Percentiles rank a stretch among this genome's conserved stretches.
phyloP scores from a whole-genome alignment of 2,113 vertebrate species.

The Caretta caretta region DNA sequence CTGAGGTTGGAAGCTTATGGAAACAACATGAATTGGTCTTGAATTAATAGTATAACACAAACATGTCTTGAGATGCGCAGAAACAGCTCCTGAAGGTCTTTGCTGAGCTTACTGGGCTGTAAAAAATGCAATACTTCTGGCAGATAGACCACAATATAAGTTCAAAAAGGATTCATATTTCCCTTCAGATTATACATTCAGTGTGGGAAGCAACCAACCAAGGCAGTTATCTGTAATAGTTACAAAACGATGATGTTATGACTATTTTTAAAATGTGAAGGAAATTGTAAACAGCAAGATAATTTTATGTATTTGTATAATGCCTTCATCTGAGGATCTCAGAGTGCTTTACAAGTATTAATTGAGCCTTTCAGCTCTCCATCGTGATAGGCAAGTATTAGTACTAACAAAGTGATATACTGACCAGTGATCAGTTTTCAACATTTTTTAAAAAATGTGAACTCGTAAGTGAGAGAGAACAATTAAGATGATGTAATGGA shows the following conservation, averaged over 20 bases:
- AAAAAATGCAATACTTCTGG: constrained; percentile 15
- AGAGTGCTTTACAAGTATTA: neutral
- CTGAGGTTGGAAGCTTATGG: neutral
- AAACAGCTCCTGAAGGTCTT: neutral
- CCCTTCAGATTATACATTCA: neutral
- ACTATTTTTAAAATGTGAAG: neutral
- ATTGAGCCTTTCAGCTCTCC: neutral
- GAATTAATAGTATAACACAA: neutral
- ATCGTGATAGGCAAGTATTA: neutral
- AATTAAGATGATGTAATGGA: neutral
- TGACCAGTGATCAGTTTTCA: neutral
- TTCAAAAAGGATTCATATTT: constrained; percentile 10
- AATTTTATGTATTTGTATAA: neutral
- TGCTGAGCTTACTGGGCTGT: neutral
- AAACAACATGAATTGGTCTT: neutral
- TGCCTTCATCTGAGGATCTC: neutral
- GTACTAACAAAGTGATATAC: neutral
- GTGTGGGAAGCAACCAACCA: neutral
- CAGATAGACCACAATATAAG: neutral
- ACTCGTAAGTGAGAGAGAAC: neutral
- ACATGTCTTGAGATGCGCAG: neutral
- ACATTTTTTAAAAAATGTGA: neutral
- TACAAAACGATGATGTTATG: neutral
- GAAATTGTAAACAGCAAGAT: neutral
- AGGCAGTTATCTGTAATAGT: neutral